Conservation (phyloP, 2,113 vertebrate genomes). For the Chaenocephalus aceratus region DNA sequence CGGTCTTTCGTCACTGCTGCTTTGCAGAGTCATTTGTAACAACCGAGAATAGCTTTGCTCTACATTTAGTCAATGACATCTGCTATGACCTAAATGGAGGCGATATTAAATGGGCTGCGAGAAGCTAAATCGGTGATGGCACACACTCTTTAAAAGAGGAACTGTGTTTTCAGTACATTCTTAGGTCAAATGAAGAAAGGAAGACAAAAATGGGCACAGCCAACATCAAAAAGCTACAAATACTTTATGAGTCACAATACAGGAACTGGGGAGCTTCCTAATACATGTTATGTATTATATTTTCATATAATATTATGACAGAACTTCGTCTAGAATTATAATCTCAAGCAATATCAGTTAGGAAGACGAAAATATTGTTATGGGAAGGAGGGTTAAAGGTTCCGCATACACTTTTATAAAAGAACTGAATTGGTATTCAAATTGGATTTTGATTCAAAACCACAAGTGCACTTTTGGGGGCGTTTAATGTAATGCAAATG, state of each 20-base stretch:
- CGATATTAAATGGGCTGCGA: conserved; percentile 65
- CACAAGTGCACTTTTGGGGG: conserved; percentile 2
- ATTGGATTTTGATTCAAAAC: conserved; percentile 27
- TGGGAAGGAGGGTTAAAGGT: conserved; percentile 11
- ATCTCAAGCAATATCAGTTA: not conserved
- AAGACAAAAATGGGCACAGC: not conserved
- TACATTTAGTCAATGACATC: conserved; percentile 77
- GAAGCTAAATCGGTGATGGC: conserved; percentile 54
- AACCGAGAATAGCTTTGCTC: conserved; percentile 75
- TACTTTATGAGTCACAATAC: conserved; percentile 5
- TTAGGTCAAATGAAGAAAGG: conserved; percentile 15
- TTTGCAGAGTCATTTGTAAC: conserved; percentile 74
- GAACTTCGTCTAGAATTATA: not conserved
- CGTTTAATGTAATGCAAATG: conserved; percentile 22
- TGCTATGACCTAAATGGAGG: conserved; percentile 70
- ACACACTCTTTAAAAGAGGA: conserved; percentile 35
- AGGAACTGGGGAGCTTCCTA: not conserved
- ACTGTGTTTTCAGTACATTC: conserved; percentile 36
- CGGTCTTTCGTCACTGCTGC: conserved; percentile 55
- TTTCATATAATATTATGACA: not conserved
- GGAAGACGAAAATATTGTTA: not conserved
- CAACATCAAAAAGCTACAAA: not conserved
- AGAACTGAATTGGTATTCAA: conserved; percentile 33
- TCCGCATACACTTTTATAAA: not conserved
- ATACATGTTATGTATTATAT: not conserved